Base-by-base conservation (phyloP, 2,888 invertebrate genomes). In the Pammene aurita region DNA sequence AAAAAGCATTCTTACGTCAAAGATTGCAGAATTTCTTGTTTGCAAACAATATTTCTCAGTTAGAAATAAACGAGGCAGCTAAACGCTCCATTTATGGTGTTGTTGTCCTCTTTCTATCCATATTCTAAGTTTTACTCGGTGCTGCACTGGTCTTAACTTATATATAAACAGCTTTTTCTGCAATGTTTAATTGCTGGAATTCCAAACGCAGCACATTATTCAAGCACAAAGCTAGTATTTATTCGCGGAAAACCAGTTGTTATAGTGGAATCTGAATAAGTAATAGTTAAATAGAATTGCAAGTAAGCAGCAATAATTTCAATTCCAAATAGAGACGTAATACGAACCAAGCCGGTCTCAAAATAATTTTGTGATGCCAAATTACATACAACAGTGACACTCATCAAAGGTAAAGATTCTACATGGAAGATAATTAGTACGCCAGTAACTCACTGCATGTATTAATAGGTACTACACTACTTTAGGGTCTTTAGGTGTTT, bases 31-130 rank as follows among this genome's bases (percentile, higher is more conserved):
- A 60, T 60, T 54, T 46, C 54, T 61, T 44, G 18, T 67, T 67
- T 48, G 41, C 55, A 52, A 63, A 63, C 42, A 68, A 68, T 68
- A 57, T 68, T 68, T 68, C 50, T 57, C 48, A 68, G 34, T 57
- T 63, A 44, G 48, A 41, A 63, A 67, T 34, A 26, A 56, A 63
- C 14, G 42, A 67, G 62, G 56, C 56, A 50, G 18, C 67, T 48
- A 54, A 34, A 56, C 48, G n/a, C 56, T 67, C 63, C 63, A 7
- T 68, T 52, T 68, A 68, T 50, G 63, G 63, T n/a, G 35, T 63
- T 52, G 18, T 56, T 63, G 50, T 63, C 63, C 67, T 62, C 63
- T 50, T 67, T 67, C 62, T 41, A 63, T 57, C 41, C 34, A 50
- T 56, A 62, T 56, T 67, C 26, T 50, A 60, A 11, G 41, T 63